Conservation (phyloP, 2,888 invertebrate species). For the Pardosa pseudoannulata region DNA sequence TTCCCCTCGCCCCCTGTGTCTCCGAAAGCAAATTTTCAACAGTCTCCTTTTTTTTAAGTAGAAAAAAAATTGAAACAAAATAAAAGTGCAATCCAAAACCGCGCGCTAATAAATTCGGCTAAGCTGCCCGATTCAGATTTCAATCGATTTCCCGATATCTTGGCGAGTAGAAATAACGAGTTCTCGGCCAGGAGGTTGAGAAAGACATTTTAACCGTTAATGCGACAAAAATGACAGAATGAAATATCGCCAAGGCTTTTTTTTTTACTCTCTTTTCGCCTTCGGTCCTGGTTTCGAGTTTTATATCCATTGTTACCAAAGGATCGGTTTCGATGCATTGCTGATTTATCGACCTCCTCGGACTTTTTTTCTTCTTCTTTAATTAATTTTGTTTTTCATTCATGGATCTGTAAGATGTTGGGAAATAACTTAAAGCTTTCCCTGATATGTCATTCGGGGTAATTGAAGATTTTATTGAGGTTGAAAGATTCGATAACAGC, state of each 20-base stretch:
- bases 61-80: no score
- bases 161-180: constrained; percentile 1
- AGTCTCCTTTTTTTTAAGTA: background rate
- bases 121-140: background rate
- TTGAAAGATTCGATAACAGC: no score
- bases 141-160: constrained; percentile 3
- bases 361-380: no score
- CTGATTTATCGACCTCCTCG: background rate
- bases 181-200: background rate
- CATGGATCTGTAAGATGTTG: no score
- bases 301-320: background rate
- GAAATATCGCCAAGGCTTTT: background rate
- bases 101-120: background rate
- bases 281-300: background rate
- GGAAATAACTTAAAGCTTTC: no score
- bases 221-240: constrained; percentile 13
- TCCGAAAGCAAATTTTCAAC: background rate
- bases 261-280: no score
- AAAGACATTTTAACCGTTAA: constrained; percentile 10
- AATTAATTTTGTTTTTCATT: no score
- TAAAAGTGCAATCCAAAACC: background rate
- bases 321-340: no score
- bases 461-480: no score
- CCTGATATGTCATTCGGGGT: no score
- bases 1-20: background rate